Evolutionary conservation across 2,888 invertebrate genomes (phyloP).

Genomic region (Noctua fimbriata): DNA sequence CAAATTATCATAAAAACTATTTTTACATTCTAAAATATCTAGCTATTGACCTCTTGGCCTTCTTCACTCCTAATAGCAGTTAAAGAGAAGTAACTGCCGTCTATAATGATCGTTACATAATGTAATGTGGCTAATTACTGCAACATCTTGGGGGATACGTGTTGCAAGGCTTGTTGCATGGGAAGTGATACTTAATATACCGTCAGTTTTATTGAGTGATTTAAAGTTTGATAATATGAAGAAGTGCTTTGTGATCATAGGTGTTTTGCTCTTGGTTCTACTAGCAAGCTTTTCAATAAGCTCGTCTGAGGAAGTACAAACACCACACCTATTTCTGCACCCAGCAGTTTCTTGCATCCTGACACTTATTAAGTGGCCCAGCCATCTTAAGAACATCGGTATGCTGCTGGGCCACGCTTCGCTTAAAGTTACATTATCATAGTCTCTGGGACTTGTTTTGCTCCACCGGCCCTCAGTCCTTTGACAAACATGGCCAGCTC

Average conservation of each 20-base stretch:
- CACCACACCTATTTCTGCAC: not conserved
- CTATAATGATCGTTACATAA: slow-evolving; percentile 43
- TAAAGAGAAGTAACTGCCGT: slow-evolving; percentile 37
- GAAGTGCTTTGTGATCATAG: not conserved
- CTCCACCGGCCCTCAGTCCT: not conserved
- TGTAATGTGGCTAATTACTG: slow-evolving; percentile 36
- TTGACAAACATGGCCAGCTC: not conserved
- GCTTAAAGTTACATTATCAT: not conserved
- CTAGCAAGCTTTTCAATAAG: not conserved
- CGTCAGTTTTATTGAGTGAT: not conserved
- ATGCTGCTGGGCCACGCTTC: not conserved
- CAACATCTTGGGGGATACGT: slow-evolving; percentile 29
- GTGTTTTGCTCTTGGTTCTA: not conserved
- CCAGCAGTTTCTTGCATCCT: not conserved
- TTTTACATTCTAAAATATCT: slow-evolving; percentile 43
- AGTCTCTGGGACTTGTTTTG: not conserved
- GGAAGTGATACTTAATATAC: slow-evolving; percentile 4
- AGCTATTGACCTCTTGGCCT: slow-evolving; percentile 47
- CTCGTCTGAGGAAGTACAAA: not conserved
- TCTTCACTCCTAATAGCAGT: slow-evolving; percentile 27
- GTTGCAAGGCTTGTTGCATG: slow-evolving; percentile 41
- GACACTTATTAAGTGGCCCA: not conserved
- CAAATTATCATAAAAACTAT: slow-evolving; percentile 27
- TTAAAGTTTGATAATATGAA: not conserved
- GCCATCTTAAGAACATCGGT: not conserved